Conservation (phyloP, 2,113 vertebrate species). For the Alaudala cheleensis region DNA sequence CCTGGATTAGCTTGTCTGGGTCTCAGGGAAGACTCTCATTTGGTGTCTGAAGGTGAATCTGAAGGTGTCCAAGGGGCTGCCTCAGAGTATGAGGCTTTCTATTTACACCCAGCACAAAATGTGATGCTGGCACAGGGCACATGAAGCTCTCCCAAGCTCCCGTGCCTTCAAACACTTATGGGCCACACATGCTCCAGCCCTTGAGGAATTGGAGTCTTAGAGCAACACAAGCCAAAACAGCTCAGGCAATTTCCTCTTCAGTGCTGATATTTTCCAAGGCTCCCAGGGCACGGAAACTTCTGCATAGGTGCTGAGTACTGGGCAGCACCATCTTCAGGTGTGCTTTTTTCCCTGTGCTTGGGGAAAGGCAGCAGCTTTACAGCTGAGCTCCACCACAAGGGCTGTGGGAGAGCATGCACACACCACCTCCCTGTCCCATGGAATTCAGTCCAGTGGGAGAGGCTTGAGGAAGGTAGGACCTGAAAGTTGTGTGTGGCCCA, state of each 20-base stretch:
- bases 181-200: no score
- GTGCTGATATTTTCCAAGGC: background rate
- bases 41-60: background rate
- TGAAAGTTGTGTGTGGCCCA: background rate
- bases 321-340: background rate
- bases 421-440: no score
- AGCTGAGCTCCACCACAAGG: background rate
- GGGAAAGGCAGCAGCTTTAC: background rate
- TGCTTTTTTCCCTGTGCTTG: background rate
- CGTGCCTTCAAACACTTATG: background rate
- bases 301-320: fast-evolving
- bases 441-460: background rate
- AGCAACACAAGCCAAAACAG: background rate
- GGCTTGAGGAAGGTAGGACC: background rate
- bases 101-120: background rate
- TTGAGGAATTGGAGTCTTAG: background rate
- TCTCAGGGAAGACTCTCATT: background rate
- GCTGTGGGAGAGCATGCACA: fast-evolving
- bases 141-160: background rate
- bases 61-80: background rate
- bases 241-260: background rate
- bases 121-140: background rate
- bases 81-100: background rate
- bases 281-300: background rate
- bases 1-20: background rate